Percentiles rank a stretch among this genome's conserved stretches.
Evolutionary conservation across 2,113 vertebrate species (phyloP).

Genomic region (Melierax canorus): DNA sequence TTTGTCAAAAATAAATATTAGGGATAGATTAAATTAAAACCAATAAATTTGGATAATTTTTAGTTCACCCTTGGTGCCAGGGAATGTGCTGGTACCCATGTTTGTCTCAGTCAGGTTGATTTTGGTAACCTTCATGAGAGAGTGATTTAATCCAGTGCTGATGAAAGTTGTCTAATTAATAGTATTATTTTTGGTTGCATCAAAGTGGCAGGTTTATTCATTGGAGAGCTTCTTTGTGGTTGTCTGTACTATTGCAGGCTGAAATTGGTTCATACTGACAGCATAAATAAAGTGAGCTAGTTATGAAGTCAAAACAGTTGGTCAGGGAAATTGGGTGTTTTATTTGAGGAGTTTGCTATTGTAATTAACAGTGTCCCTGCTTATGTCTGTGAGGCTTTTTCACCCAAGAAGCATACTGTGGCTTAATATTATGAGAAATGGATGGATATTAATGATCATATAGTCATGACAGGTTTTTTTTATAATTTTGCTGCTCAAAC

Average conservation of each 20-base stretch:
- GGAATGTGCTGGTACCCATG: background rate
- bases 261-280: background rate
- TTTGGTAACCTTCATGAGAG: background rate
- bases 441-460: background rate
- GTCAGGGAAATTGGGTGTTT: background rate
- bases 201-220: background rate
- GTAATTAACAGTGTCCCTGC: background rate
- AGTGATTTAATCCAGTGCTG: background rate
- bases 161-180: background rate
- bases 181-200: background rate
- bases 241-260: background rate
- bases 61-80: background rate
- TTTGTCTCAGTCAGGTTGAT: background rate
- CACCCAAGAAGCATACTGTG: background rate
- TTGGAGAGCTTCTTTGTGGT: background rate
- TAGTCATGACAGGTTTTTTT: accelerated
- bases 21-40: background rate
- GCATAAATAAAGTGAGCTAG: background rate
- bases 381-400: background rate
- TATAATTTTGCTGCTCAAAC: background rate
- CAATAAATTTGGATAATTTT: background rate
- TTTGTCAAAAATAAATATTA: background rate
- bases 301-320: background rate
- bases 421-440: background rate
- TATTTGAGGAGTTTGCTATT: background rate